These are phyloP conservation scores for Papilio polyxenes DNA, from an alignment of 1,140 invertebrate species.

Conservation along the genomic window DNA sequence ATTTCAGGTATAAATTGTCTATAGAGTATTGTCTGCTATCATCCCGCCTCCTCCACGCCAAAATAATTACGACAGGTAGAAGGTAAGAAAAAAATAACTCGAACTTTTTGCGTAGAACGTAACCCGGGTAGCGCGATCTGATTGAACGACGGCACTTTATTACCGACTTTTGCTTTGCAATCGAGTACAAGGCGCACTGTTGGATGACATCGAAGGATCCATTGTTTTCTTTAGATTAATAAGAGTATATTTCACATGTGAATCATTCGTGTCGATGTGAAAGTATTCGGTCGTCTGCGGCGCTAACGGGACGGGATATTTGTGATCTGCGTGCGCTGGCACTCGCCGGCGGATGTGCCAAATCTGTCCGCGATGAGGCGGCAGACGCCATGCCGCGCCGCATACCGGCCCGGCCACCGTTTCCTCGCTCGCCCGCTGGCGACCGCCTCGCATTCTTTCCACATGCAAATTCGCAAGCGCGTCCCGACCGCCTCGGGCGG, in stretches of 20 bases:
- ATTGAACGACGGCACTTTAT: constrained; percentile 66
- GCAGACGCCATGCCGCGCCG: constrained; percentile 70
- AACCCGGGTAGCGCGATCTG: constrained; percentile 65
- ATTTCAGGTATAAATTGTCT: constrained; percentile 73
- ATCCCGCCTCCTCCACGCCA: constrained; percentile 67
- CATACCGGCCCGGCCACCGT: constrained; percentile 75
- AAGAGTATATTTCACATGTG: constrained; percentile 3
- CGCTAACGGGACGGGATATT: constrained; percentile 69
- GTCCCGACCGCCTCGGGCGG: constrained; percentile 20
- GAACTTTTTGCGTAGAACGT: constrained; percentile 71
- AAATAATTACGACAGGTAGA: constrained; percentile 67
- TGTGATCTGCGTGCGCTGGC: constrained; percentile 63
- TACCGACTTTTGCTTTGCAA: constrained; percentile 48
- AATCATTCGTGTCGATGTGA: constrained; percentile 49
- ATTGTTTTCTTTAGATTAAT: neutral
- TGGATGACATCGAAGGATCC: constrained; percentile 28
- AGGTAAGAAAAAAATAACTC: constrained; percentile 73
- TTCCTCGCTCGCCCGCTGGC: constrained; percentile 49
- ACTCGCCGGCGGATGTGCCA: constrained; percentile 75
- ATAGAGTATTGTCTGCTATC: constrained; percentile 59
- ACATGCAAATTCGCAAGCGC: constrained; percentile 12
- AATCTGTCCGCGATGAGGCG: constrained; percentile 74
- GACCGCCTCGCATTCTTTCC: constrained; percentile 39
- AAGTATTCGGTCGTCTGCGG: constrained; percentile 58
- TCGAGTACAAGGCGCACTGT: neutral